Evolutionary conservation across 2,888 invertebrate species (phyloP), one percentile per base, ranked within the genome.

Genomic region (Platycheirus rosarum): DNA sequence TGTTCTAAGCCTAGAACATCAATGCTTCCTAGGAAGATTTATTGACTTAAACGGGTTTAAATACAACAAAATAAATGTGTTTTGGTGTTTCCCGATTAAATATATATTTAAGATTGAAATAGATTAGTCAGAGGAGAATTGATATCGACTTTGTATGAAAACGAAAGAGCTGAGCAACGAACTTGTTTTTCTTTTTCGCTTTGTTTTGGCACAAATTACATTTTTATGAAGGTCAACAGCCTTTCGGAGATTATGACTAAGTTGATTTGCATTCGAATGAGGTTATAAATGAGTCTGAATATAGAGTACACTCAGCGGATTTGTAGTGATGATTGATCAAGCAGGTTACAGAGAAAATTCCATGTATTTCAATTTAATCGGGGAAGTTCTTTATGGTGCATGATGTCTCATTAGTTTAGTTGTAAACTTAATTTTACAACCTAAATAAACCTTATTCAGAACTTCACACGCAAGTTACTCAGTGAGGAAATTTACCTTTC

Each of bases 251-350:
- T 44, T 60, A 40, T 40, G 37, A 40, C 40, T 57, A 57, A 57
- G 11, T 13, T 26, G 40, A 40, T 57, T 57, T 40, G 26, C 7
- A 57, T 57, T n/a, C 16, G 23, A 57, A 57, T 40, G 14, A 57
- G 37, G 5, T 40, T 23, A 23, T 57, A 11, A 40, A 37, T 40
- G 14, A 68, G 55, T 66, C 48, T 57, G 42, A 37, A 74, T 49
- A 48, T 55, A 48, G 57, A 74, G 65, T 57, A 57, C 23, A 57
- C 40, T 57, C 57, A 57, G 40, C 23, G 57, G 57, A 40, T 57
- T 49, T 40, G 5, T 4, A n/a, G n/a, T 57, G 57, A 37, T 57
- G 57, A 57, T 14, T 53, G 37, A 55, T 13, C 20, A n/a, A 20
- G 8, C 4, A 51, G n/a, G 16, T 16, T 9, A 16, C 16, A 29